These are phyloP conservation scores for Zygothrica quintamaculata DNA, from an alignment of 2,888 invertebrate genomes.

Conservation along the genomic window DNA sequence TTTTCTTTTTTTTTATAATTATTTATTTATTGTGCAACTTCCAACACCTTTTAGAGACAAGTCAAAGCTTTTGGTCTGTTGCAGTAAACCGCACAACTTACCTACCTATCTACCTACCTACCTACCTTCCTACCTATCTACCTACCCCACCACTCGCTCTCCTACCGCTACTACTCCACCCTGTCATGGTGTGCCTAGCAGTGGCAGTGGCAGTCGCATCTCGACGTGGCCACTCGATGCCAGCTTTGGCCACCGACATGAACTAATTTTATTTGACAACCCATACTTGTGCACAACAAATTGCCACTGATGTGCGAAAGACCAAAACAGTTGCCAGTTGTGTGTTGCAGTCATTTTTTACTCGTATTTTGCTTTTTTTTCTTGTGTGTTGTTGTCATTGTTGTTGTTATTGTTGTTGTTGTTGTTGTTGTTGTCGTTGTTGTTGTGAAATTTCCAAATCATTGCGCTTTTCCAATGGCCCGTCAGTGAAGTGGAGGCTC, in stretches of 20 bases:
- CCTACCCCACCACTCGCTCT: too few species aligned
- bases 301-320: slow-evolving; percentile 83
- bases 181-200: too few species aligned
- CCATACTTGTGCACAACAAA: slow-evolving; percentile 83
- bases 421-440: slow-evolving; percentile 46
- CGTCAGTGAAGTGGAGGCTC: slow-evolving; percentile 35
- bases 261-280: slow-evolving; percentile 84
- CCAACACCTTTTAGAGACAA: slow-evolving; percentile 83
- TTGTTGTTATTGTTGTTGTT: slow-evolving; percentile 39
- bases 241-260: slow-evolving; percentile 62
- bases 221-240: slow-evolving; percentile 62
- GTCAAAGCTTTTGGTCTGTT: slow-evolving; percentile 73
- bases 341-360: slow-evolving; percentile 36
- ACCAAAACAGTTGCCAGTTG: slow-evolving; percentile 73
- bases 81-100: slow-evolving; percentile 23
- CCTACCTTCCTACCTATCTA: background rate
- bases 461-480: slow-evolving; percentile 77
- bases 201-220: slow-evolving; percentile 55
- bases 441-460: slow-evolving; percentile 82
- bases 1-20: slow-evolving; percentile 75
- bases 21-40: slow-evolving; percentile 84
- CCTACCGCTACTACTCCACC: too few species aligned
- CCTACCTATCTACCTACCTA: background rate
- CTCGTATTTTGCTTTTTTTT: slow-evolving; percentile 4
- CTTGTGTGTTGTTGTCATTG: slow-evolving; percentile 36